Base-by-base conservation (phyloP, 64 coral and sea anemone genomes). In the Dendrophyllia cribrosa region DNA sequence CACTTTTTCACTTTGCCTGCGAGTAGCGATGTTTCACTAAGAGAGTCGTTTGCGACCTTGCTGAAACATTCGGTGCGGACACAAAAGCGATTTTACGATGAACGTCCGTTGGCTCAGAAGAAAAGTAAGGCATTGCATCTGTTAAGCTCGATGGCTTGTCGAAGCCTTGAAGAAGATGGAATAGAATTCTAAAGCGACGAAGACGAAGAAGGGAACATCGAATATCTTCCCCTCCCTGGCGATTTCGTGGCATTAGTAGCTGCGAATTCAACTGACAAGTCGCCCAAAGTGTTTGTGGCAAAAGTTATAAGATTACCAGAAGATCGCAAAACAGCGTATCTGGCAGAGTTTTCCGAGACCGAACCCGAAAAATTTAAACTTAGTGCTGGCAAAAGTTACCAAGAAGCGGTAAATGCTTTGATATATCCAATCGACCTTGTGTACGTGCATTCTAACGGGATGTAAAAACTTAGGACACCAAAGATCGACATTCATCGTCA, bases 21-120 rank as follows among this genome's bases (percentile, higher is more conserved):
- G 71, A 55, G 64, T 51, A 51, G 69, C n/a, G 66, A 86, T 26
- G 12, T 21, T 23, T 22, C 65, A 4, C 47, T 86, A 0, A 70
- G 83, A 50, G 66, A 70, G 7, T 70, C 64, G 11, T 70, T 86
- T 71, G 83, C 83, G 12, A 25, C 66, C 1, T 34, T 82, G 5
- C 61, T 82, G 79, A 82, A 82, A 45, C 79, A 82, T 44, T 62
- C 79, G 1, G 83, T 86, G 0, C 47, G 66, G 52, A 72, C 66
- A 0, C 83, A 86, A 20, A 48, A 70, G 13, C 83, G 66, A 12
- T 86, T 23, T 56, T 86, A 86, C 24, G 83, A 86, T 55, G 51
- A 86, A 55, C 47, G 66, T 4, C 65, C 66, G 2, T 45, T 82
- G 24, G 79, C 79, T 44, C 22, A 82, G 79, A 82, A 82, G 13